phyloP scores from a whole-genome alignment of 2,113 vertebrate genomes.

The Pseudois nayaur region DNA sequence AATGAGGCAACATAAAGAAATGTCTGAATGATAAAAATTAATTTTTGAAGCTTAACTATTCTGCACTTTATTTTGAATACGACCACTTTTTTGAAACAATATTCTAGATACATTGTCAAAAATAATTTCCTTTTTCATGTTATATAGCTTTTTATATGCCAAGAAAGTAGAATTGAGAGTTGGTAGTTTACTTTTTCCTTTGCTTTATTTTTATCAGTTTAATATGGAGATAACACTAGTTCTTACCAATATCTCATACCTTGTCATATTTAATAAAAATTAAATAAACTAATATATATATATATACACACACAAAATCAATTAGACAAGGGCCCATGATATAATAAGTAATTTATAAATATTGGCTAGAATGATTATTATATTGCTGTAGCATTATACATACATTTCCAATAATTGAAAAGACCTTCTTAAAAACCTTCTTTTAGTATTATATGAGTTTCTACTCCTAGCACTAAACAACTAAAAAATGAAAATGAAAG shows the following conservation, averaged over 20 bases:
- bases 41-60: not conserved
- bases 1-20: not conserved
- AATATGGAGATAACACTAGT: not conserved
- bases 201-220: not conserved
- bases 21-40: not conserved
- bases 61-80: not conserved
- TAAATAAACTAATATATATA: not conserved
- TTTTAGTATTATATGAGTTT: not conserved
- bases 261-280: not conserved
- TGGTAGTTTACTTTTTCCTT: not conserved
- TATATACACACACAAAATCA: not conserved
- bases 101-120: not conserved
- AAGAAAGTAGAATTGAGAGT: not conserved
- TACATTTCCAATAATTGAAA: not conserved
- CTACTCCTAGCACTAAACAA: not conserved
- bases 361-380: not conserved
- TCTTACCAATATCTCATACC: not conserved
- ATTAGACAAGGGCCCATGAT: not conserved
- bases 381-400: not conserved
- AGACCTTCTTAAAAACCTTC: not conserved
- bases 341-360: not conserved
- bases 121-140: not conserved
- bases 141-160: not conserved
- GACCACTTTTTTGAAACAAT: not conserved
- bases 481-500: not conserved